These are phyloP conservation scores for Himalopsyche phryganea DNA, from an alignment of 1,140 invertebrate genomes.

Conservation along the genomic window DNA sequence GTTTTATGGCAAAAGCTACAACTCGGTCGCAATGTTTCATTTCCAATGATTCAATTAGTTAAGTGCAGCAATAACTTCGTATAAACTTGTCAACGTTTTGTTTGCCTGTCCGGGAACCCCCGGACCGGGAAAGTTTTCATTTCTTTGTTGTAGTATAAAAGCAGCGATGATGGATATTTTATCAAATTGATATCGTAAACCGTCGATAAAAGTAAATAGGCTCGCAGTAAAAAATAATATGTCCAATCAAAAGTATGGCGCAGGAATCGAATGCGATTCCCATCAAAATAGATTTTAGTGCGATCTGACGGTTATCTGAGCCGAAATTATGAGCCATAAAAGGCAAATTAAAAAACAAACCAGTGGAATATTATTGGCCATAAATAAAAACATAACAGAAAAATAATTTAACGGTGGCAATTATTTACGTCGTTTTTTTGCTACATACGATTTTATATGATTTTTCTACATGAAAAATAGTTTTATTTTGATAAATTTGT, in stretches of 20 bases:
- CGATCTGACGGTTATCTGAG: constrained; percentile 16
- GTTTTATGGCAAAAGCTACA: constrained; percentile 33
- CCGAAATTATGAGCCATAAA: constrained; percentile 22
- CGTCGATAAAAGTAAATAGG: constrained; percentile 28
- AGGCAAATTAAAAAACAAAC: constrained; percentile 23
- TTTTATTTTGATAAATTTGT: background rate
- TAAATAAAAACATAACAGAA: no score
- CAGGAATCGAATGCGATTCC: constrained; percentile 3
- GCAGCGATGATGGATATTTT: constrained; percentile 31
- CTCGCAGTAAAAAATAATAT: constrained; percentile 4
- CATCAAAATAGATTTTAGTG: constrained; percentile 21
- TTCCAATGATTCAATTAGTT: constrained; percentile 36
- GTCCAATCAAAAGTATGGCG: constrained; percentile 3
- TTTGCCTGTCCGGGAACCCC: constrained; percentile 16
- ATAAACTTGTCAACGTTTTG: constrained; percentile 34
- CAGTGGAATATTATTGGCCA: no score
- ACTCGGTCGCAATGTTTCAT: constrained; percentile 33
- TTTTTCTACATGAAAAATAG: no score
- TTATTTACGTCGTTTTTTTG: no score
- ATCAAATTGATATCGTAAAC: constrained; percentile 35
- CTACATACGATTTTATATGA: no score
- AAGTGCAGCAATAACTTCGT: constrained; percentile 34
- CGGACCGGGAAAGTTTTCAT: background rate
- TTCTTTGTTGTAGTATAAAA: constrained; percentile 15
- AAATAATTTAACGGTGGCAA: no score